Percentiles rank a stretch among this genome's conserved stretches.
Evolutionary conservation across 2,113 vertebrate genomes (phyloP).

Genomic region (Muntiacus reevesi): DNA sequence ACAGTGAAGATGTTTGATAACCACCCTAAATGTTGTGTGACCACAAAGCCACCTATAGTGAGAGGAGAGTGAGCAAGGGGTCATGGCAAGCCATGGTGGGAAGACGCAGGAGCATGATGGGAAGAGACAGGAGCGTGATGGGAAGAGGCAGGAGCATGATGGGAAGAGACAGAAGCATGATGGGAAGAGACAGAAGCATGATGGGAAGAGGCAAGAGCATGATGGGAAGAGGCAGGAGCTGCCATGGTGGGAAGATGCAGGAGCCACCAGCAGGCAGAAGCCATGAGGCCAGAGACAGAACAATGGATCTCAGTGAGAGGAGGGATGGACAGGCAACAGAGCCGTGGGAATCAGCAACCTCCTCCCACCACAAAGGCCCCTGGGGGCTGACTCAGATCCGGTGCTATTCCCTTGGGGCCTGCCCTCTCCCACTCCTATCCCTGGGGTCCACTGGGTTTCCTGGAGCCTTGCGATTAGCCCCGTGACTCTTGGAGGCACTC

Average conservation of each 20-base stretch:
- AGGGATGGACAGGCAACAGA: too few relatives aligned
- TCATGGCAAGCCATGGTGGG: rapidly evolving
- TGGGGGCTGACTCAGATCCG: not conserved
- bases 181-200: not conserved
- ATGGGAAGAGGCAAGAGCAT: rapidly evolving
- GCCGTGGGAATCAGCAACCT: not conserved
- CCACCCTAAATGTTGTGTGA: not conserved
- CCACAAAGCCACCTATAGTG: not conserved
- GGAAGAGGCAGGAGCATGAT: not conserved
- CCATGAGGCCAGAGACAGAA: not conserved
- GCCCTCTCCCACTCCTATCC: not conserved
- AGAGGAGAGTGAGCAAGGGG: not conserved
- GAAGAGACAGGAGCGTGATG: not conserved
- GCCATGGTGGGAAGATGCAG: not conserved
- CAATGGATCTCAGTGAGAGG: rapidly evolving
- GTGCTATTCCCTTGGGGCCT: not conserved
- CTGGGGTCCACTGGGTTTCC: not conserved
- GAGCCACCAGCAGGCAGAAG: not conserved
- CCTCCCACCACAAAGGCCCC: rapidly evolving
- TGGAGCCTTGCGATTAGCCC: not conserved
- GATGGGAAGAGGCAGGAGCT: rapidly evolving
- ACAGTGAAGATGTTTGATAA: not conserved
- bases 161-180: rapidly evolving
- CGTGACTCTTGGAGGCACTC: not conserved
- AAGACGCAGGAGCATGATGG: not conserved